Evolutionary conservation across 2,797 vertebrate genomes (phyloP).

Genomic region (Liparis tanakae): DNA sequence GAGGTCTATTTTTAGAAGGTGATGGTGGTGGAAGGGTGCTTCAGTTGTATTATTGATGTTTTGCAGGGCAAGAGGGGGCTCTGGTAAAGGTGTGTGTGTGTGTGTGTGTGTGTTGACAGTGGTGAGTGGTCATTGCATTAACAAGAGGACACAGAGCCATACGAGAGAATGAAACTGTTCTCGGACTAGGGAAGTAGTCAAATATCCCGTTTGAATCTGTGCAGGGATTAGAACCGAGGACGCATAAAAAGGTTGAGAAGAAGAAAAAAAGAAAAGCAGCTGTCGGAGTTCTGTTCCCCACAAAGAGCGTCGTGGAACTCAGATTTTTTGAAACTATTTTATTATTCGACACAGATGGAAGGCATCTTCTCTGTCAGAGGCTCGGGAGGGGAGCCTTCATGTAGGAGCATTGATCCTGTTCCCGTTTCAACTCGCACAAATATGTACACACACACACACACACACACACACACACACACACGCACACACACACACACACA

Average conservation of each 20-base stretch:
- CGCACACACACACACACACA: neutral
- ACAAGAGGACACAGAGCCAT: constrained; percentile 50
- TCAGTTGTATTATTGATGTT: constrained; percentile 80
- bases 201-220: constrained; percentile 37
- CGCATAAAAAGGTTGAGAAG: neutral
- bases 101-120: neutral
- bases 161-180: constrained; percentile 33
- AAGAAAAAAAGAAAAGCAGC: constrained; percentile 12
- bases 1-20: constrained; percentile 73
- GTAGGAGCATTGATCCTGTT: constrained; percentile 58
- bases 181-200: constrained; percentile 20
- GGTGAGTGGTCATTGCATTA: constrained; percentile 46
- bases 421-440: constrained; percentile 1
- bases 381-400: constrained; percentile 58
- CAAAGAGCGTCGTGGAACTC: constrained; percentile 35
- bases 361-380: constrained; percentile 48
- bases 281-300: constrained; percentile 38
- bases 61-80: constrained; percentile 54
- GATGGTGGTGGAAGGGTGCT: constrained; percentile 43
- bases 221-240: neutral
- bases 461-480: neutral
- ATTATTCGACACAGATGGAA: constrained; percentile 68
- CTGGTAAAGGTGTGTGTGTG: neutral
- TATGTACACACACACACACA: neutral
- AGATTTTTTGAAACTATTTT: constrained; percentile 65